Conservation (phyloP, 35 echinoderm and acorn worm genomes). For the Eucidaris tribuloides region DNA sequence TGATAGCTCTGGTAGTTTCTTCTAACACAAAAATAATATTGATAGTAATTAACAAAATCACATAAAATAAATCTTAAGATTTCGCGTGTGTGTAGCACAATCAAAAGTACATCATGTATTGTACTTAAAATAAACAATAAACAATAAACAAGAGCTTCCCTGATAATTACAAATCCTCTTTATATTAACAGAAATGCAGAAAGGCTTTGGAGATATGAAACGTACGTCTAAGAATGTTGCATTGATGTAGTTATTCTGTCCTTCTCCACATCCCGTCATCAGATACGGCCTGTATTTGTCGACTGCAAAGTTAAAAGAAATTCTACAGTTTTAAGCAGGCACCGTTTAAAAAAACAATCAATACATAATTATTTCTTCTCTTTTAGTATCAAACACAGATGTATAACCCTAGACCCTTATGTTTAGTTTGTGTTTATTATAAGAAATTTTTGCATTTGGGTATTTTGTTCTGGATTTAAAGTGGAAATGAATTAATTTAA, state of each 20-base stretch:
- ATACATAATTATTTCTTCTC: neutral
- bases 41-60: too few species aligned
- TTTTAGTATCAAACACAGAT: neutral
- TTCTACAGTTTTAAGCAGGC: neutral
- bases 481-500: neutral
- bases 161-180: too few species aligned
- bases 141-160: too few species aligned
- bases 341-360: neutral
- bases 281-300: conserved; percentile 66
- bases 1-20: too few species aligned
- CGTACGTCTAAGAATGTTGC: conserved; percentile 70
- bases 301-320: conserved; percentile 17
- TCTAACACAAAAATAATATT: too few species aligned
- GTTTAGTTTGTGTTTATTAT: neutral
- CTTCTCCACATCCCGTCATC: conserved; percentile 53
- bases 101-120: too few species aligned
- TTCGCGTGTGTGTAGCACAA: too few species aligned
- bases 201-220: neutral
- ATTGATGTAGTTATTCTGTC: conserved; percentile 62
- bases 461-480: neutral
- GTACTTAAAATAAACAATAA: too few species aligned
- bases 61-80: too few species aligned
- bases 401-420: neutral
- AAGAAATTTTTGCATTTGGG: neutral
- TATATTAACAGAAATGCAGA: too few species aligned